Base-by-base conservation (phyloP, 64 coral and sea anemone genomes). In the Stylophora pistillata region DNA sequence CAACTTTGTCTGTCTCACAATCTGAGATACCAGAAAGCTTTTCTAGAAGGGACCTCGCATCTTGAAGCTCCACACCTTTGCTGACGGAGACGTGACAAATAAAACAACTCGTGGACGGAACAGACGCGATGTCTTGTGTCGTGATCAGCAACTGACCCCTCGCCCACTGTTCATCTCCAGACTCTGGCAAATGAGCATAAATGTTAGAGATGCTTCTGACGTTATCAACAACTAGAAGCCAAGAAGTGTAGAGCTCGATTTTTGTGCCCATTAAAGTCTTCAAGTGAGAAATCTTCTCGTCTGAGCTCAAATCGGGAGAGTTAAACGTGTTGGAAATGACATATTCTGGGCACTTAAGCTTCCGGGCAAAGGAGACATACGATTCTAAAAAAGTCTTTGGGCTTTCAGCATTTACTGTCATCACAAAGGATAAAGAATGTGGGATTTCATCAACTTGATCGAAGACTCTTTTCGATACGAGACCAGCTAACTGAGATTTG, bases 11-110 rank as follows among this genome's bases (percentile, higher is more conserved):
- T 17, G 53, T 73, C 12, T 88, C 69, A 34, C 76, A 41, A 14
- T 88, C 78, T 28, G 30, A 15, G 32, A 88, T 17, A 17, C 69
- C 91, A 6, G 91, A 93, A 62, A 93, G 66, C 21, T 59, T 41
- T 23, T 70, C 58, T 53, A 93, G 25, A 30, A 58, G 32, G 30
- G 31, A 10, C 58, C 77, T 52, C 13, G 90, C 82, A 71, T 92
- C 90, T 30, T 72, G 47, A 18, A 2, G 21, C 52, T 82, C 47
- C 91, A 93, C 82, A 9, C 91, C 91, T 75, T 54, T 47, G 47
- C 74, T 88, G 61, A 93, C 12, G 54, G 64, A 93, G 0, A 93
- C 30, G 20, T 87, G 85, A n/a, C 61, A 12, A 34, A 37, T 75
- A 30, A 74, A 58, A 15, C 30, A 30, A 21, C 58, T 55, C 13